Base-by-base conservation (phyloP, 2,888 invertebrate species). In the Disparrhopalites patrizii region DNA sequence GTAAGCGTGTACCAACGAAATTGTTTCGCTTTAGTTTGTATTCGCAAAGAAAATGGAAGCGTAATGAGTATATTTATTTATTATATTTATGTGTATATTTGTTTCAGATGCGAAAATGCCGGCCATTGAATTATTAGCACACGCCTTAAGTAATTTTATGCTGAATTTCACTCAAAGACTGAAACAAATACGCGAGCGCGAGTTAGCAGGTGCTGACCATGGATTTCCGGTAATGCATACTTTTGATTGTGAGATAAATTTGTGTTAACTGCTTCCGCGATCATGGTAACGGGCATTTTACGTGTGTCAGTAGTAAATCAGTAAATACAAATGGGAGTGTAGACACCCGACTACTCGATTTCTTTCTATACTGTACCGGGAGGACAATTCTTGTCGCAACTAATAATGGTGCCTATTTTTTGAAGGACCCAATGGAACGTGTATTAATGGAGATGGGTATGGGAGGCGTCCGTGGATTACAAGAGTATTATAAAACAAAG, bases 361-460 rank as follows among this genome's bases (percentile, higher is more conserved):
- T n/a, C n/a, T n/a, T n/a, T n/a, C n/a, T n/a, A n/a, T n/a, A n/a
- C n/a, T n/a, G n/a, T n/a, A n/a, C n/a, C n/a, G n/a, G n/a, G n/a
- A n/a, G n/a, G n/a, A n/a, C n/a, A n/a, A n/a, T n/a, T n/a, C n/a
- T n/a, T n/a, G n/a, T n/a, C n/a, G n/a, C n/a, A n/a, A n/a, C n/a
- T n/a, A n/a, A n/a, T n/a, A n/a, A n/a, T n/a, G n/a, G 20, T 47
- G 20, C 20, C 20, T 20, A 25, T 30, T 47, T 51, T 13, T 40
- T 18, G n/a, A 70, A 86, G 86, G 84, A 85, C 78, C 80, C 81
- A 23, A 78, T 85, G 73, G 85, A 86, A 75, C 81, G 84, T 76
- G 84, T 85, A 20, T 80, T 86, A 51, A 79, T 82, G 55, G 85
- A 87, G 77, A 81, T 83, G 73, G 85, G 85, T 1, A 76, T 86